Evolutionary conservation across 2,797 vertebrate species (phyloP).

Genomic region (Melanotaenia maccullochi): DNA sequence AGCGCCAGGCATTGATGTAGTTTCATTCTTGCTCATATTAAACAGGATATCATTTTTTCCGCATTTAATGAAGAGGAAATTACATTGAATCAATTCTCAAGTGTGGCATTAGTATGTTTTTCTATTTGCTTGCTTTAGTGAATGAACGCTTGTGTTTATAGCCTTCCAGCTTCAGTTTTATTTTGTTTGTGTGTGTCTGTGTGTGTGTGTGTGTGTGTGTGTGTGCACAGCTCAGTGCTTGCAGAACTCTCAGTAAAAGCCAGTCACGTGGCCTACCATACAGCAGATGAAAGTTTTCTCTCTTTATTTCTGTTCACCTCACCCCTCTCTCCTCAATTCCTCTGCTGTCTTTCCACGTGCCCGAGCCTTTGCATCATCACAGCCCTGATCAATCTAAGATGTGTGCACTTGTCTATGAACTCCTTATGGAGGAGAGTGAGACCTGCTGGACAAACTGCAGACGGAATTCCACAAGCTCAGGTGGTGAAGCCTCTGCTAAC

Average conservation of each 20-base stretch:
- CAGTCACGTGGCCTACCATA: conserved; percentile 11
- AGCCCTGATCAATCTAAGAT: conserved; percentile 42
- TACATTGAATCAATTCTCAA: conserved; percentile 23
- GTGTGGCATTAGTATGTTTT: conserved; percentile 14
- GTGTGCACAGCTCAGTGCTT: conserved; percentile 30
- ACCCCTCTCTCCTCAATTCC: neutral
- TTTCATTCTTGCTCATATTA: neutral
- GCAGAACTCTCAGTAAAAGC: conserved; percentile 26
- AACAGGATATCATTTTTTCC: conserved; percentile 11
- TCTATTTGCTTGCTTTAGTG: conserved; percentile 45
- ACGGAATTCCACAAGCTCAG: conserved; percentile 77
- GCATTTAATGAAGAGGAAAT: conserved; percentile 35
- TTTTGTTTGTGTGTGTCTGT: conserved; percentile 31
- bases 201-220: neutral
- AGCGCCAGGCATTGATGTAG: neutral
- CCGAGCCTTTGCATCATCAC: conserved; percentile 26
- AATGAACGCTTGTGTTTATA: conserved; percentile 34
- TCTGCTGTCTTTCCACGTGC: conserved; percentile 37
- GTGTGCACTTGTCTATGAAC: conserved; percentile 46
- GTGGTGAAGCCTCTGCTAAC: conserved; percentile 42
- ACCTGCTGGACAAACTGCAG: conserved; percentile 36
- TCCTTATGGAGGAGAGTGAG: conserved; percentile 41
- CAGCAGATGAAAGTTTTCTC: conserved; percentile 15
- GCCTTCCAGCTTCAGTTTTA: conserved; percentile 29
- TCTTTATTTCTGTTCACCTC: neutral